Base-by-base conservation (phyloP, 2,797 vertebrate species). In the Apogon hyalosoma region DNA sequence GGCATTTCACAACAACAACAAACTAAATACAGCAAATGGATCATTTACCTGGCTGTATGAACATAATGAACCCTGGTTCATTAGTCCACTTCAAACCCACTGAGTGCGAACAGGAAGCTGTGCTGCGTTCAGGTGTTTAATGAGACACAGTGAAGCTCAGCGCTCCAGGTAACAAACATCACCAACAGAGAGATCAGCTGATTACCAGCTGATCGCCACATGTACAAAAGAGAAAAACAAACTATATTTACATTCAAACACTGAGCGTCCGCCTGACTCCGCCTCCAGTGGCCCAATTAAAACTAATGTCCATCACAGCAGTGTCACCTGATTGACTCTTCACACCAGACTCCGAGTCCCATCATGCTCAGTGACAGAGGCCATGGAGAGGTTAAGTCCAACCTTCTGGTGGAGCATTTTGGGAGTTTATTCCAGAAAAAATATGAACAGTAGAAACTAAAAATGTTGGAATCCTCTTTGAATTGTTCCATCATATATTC, bases 181-280 rank as follows among this genome's bases (percentile, higher is more conserved):
- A 42, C 31, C 24, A 24, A 28, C 24, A 28, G 24, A 28, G 24
- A 28, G 24, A 9, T 50, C 21, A 50, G 24, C 13, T 13, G 9
- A 15, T 7, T 0, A 9, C n/a, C 38, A 65, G 51, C 76, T 57
- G 70, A 46, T 36, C 0, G 48, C 21, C 45, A 56, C 81, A 84
- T 57, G 82, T 92, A 90, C 65, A 91, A 90, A 88, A 85, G 57
- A 67, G 71, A 56, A 50, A 80, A 80, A 83, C 84, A 88, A 91
- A 91, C 76, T 28, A 28, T 91, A 92, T 92, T 89, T 92, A 92
- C 88, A 92, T 85, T 88, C 66, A 79, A 71, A 69, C 75, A 62
- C 18, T 14, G 24, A 41, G 5, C 4, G 54, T 55, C 45, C 53
- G 48, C 65, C 73, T 67, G 72, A 85, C 79, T 41, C 81, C 77